phyloP scores from a whole-genome alignment of 2,113 vertebrate species.

The Merops nubicus region DNA sequence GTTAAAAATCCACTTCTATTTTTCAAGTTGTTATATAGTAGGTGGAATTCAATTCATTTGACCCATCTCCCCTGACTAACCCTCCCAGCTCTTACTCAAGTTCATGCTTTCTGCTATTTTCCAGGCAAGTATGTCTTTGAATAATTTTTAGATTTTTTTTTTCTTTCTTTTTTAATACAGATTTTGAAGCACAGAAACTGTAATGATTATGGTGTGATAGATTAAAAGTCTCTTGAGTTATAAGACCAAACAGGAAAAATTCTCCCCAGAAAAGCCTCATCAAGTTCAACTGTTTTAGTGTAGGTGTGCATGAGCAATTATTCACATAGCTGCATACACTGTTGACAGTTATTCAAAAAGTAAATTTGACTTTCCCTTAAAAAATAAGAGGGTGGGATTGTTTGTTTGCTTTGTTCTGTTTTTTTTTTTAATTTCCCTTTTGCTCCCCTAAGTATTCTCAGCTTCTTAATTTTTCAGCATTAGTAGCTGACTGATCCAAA shows the following conservation, averaged over 20 bases:
- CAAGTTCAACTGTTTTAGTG: background rate
- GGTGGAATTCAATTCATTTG: background rate
- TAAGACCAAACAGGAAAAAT: background rate
- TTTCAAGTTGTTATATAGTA: background rate
- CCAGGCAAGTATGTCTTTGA: background rate
- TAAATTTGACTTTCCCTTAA: background rate
- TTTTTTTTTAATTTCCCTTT: background rate
- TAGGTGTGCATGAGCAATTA: background rate
- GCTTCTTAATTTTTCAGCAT: background rate
- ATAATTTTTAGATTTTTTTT: background rate
- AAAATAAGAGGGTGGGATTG: background rate
- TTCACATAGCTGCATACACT: background rate
- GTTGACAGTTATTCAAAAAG: background rate
- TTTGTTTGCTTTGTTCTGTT: no score
- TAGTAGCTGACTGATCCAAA: background rate
- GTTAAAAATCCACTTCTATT: background rate
- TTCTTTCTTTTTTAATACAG: background rate
- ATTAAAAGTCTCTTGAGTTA: background rate
- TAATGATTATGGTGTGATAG: background rate
- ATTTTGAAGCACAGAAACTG: background rate
- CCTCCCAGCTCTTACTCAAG: background rate
- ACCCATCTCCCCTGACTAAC: background rate
- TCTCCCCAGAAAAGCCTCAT: background rate
- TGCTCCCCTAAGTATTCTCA: background rate
- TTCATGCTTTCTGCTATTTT: background rate